Percentiles rank a stretch among this genome's conserved stretches.
Conservation (phyloP, 2,888 invertebrate genomes). For the Sesamia inferens region DNA sequence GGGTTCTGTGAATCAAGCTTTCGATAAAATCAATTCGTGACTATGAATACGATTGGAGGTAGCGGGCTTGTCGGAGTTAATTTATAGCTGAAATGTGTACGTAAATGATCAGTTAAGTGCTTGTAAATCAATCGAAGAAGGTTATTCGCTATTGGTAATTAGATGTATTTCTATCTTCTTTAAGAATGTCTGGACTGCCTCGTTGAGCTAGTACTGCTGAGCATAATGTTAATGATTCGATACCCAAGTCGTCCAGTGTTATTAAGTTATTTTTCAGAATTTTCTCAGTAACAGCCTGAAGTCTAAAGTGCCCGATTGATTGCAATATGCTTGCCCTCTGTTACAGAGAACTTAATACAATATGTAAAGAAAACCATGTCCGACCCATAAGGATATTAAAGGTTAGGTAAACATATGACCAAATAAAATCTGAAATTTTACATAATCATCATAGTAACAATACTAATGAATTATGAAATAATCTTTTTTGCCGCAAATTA, state of each 20-base stretch:
- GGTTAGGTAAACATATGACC: too few species aligned
- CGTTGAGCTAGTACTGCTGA: background rate
- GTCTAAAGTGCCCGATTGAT: background rate
- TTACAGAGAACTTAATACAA: background rate
- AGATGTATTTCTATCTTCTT: constrained; percentile 21
- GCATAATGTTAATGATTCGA: background rate
- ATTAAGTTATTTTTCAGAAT: background rate
- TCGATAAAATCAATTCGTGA: constrained; percentile 66
- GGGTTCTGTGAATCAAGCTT: constrained; percentile 37
- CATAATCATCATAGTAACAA: too few species aligned
- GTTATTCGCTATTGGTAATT: constrained; percentile 45
- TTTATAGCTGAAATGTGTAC: constrained; percentile 54
- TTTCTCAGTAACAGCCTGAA: background rate
- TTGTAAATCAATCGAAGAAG: constrained; percentile 52
- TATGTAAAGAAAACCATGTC: too few species aligned
- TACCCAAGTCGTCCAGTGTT: background rate
- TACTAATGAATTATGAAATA: too few species aligned
- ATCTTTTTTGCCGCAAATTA: too few species aligned
- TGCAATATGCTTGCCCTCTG: background rate
- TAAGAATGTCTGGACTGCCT: background rate
- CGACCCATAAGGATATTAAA: too few species aligned
- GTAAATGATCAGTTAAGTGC: constrained; percentile 57
- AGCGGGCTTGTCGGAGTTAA: constrained; percentile 32
- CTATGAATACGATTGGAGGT: constrained; percentile 60
- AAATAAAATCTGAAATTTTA: too few species aligned